Evolutionary conservation across 2,888 invertebrate genomes (phyloP).

Genomic region (Agapetus fuscipes): DNA sequence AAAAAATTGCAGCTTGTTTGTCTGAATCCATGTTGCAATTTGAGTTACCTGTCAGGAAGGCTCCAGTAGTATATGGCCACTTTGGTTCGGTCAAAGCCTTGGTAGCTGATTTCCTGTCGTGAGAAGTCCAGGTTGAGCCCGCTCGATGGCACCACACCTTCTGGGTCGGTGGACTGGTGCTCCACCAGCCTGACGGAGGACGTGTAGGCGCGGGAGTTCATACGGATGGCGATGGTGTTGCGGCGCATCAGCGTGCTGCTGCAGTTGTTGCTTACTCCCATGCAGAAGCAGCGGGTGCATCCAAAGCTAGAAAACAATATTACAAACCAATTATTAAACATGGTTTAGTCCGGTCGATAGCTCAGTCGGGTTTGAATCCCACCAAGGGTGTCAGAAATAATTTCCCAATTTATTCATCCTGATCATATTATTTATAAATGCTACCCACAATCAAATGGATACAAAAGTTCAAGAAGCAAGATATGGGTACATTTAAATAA

Average conservation of each 20-base stretch:
- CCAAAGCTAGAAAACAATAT: slow-evolving; percentile 50
- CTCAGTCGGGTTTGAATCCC: no score
- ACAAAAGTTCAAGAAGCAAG: no score
- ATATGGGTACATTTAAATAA: no score
- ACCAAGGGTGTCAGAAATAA: no score
- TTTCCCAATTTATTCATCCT: no score
- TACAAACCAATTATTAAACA: not conserved
- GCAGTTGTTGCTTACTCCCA: slow-evolving; percentile 77
- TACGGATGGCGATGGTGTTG: slow-evolving; percentile 36
- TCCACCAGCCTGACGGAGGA: slow-evolving; percentile 32
- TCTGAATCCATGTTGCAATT: no score
- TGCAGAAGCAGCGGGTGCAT: slow-evolving; percentile 94
- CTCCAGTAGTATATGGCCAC: slow-evolving; percentile 77
- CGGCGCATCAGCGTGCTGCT: slow-evolving; percentile 69
- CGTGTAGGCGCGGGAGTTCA: slow-evolving; percentile 35
- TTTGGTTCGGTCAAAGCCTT: slow-evolving; percentile 46
- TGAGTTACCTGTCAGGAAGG: slow-evolving; percentile 60
- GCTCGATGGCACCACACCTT: not conserved
- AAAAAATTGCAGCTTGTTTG: no score
- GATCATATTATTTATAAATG: no score
- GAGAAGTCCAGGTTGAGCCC: slow-evolving; percentile 35
- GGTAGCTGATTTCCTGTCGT: slow-evolving; percentile 54
- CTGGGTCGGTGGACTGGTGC: slow-evolving; percentile 24
- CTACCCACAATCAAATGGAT: no score
- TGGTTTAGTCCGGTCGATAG: not conserved